Percentiles rank a stretch among this genome's conserved stretches.
phyloP scores from a whole-genome alignment of 2,888 invertebrate species.

The Oegoconia quadripuncta region DNA sequence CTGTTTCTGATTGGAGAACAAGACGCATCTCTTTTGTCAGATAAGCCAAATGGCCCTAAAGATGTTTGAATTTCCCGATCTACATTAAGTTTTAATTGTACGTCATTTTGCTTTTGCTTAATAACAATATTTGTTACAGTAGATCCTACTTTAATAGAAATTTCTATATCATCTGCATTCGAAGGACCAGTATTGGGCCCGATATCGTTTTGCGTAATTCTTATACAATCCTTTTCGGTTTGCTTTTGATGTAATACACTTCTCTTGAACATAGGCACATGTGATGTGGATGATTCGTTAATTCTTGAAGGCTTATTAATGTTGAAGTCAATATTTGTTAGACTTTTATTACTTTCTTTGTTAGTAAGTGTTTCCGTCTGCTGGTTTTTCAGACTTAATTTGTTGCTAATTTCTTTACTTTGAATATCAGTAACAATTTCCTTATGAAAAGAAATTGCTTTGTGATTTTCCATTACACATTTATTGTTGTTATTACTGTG shows the following conservation, averaged over 20 bases:
- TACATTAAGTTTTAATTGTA: constrained; percentile 51
- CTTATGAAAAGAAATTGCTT: not conserved
- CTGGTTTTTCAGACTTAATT: not conserved
- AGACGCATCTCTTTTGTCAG: constrained; percentile 19
- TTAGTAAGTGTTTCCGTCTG: not conserved
- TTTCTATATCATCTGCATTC: constrained; percentile 55
- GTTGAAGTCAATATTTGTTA: constrained; percentile 8
- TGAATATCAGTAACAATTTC: not conserved
- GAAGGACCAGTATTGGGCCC: constrained; percentile 22
- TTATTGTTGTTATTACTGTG: constrained; percentile 10
- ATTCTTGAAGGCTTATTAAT: constrained; percentile 2
- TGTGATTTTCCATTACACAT: constrained; percentile 3
- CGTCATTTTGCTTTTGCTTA: constrained; percentile 54
- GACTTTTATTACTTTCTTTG: not conserved
- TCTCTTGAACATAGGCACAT: constrained; percentile 51
- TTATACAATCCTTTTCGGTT: constrained; percentile 14
- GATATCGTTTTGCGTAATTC: constrained; percentile 25
- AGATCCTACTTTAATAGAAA: constrained; percentile 60
- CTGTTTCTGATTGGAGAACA: constrained; percentile 13
- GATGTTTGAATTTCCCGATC: constrained; percentile 60
- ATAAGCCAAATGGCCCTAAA: constrained; percentile 26
- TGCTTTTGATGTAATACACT: constrained; percentile 29
- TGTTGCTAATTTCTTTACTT: not conserved
- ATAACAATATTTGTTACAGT: constrained; percentile 59
- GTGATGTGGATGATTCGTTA: constrained; percentile 15